Evolutionary conservation across 2,888 invertebrate species (phyloP), one percentile per base, ranked within the genome.

Genomic region (Stenoptilia bipunctidactyla): DNA sequence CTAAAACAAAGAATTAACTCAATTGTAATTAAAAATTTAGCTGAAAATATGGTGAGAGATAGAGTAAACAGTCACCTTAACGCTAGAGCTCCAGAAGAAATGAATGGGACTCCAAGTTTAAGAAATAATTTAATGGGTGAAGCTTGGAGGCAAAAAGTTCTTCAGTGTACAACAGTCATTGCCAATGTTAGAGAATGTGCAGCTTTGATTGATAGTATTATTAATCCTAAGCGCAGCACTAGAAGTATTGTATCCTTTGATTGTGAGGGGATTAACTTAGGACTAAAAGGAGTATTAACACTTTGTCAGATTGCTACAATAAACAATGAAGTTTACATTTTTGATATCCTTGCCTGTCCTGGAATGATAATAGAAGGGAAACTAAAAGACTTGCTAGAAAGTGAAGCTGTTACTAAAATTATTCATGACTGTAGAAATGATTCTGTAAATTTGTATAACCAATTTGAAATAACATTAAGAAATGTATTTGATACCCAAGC

Each of bases 401-500:
- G 91, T 59, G 89, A 90, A 40, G 87, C 88, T 68, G 89, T 96
- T 45, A 85, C 93, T 42, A 96, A 96, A 87, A 93, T 96, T 40
- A 92, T 95, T 59, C 96, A 97, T 67, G 96, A 97, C 66, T 96
- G 96, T 62, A 88, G 95, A 46, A 96, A 94, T 70, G 95, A 95
- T 77, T 93, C 95, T 43, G 91, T 92, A 36, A 95, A 94, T 80
- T 87, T 97, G 51, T 91, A 89, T 76, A 88, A 89, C 65, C 96
- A 96, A 64, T 96, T 91, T 83, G 92, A 92, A 50, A 92, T 96
- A 48, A 88, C 90, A 40, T 74, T 96, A 55, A 87, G 87, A 47
- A 92, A 92, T 73, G 93, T 97, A 38, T 96, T 97, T 68, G 96
- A 97, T 66, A 96, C 96, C 27, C 96, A 94, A 87, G 92, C 93